phyloP scores from a whole-genome alignment of 2,113 vertebrate genomes.

The Vulpes lagopus region DNA sequence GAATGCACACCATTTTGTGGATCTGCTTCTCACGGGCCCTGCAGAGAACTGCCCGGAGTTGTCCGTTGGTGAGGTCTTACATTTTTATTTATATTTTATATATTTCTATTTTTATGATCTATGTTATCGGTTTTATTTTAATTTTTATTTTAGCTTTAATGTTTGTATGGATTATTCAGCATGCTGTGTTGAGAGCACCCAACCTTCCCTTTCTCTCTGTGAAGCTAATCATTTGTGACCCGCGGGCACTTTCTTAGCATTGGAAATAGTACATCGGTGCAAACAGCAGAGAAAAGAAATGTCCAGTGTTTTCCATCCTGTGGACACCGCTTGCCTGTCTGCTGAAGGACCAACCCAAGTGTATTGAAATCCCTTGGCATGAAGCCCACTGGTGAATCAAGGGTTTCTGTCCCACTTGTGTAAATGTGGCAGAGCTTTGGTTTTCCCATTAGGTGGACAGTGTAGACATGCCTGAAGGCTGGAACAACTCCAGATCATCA shows the following conservation, averaged over 20 bases:
- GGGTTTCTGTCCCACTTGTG: too few relatives aligned
- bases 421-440: not conserved
- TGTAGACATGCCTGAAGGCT: not conserved
- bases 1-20: not conserved
- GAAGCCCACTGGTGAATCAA: not conserved
- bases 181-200: not conserved
- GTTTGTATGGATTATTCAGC: not conserved
- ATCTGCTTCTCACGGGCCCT: not conserved
- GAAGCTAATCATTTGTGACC: not conserved
- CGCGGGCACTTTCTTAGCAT: accelerated
- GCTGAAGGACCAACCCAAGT: not conserved
- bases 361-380: not conserved
- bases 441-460: not conserved
- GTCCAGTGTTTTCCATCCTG: not conserved
- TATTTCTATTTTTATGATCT: not conserved
- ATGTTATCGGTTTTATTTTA: not conserved
- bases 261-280: accelerated
- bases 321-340: not conserved
- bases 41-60: not conserved
- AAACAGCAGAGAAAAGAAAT: not conserved
- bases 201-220: not conserved
- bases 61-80: not conserved
- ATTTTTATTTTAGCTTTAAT: not conserved
- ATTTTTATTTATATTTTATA: not conserved
- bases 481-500: not conserved